A percentile compares a stretch with the other conserved stretches of the same genome.
These are phyloP conservation scores for Taurulus bubalis DNA, from an alignment of 2,113 vertebrate species.

Conservation along the genomic window DNA sequence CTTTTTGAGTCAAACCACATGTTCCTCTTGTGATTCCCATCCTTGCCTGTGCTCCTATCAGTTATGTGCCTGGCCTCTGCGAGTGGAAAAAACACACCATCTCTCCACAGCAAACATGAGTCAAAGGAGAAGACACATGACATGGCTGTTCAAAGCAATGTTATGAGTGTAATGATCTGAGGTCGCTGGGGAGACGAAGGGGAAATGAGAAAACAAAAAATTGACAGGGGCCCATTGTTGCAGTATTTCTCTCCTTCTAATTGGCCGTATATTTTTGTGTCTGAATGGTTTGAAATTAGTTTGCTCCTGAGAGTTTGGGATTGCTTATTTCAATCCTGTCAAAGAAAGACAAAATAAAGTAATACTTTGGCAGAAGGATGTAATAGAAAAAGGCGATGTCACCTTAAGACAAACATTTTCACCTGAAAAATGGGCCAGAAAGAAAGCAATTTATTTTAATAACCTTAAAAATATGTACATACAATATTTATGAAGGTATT, in stretches of 20 bases:
- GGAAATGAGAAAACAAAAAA: slow-evolving; percentile 69
- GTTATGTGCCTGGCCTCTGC: neutral
- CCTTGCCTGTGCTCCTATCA: neutral
- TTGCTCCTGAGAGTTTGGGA: slow-evolving; percentile 56
- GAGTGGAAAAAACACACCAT: slow-evolving; percentile 12
- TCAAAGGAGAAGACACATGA: slow-evolving; percentile 20
- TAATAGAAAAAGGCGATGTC: slow-evolving; percentile 25
- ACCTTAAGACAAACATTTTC: neutral
- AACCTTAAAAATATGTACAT: neutral
- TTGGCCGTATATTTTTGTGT: slow-evolving; percentile 54
- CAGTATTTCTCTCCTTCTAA: slow-evolving; percentile 65
- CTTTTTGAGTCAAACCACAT: neutral
- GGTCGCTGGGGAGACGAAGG: slow-evolving; percentile 30
- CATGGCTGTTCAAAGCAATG: slow-evolving; percentile 9
- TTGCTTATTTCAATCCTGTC: slow-evolving; percentile 56
- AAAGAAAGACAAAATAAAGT: slow-evolving; percentile 27
- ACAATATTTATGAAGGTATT: neutral
- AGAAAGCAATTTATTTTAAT: neutral
- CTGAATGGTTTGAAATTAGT: slow-evolving; percentile 68
- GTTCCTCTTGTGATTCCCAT: neutral
- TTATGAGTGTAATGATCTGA: slow-evolving; percentile 21
- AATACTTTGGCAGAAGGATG: slow-evolving; percentile 9
- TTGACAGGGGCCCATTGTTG: slow-evolving; percentile 55
- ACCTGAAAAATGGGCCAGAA: neutral
- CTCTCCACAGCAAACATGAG: neutral